These are phyloP conservation scores for Gila robusta DNA, from an alignment of 2,797 vertebrate species.

Conservation along the genomic window DNA sequence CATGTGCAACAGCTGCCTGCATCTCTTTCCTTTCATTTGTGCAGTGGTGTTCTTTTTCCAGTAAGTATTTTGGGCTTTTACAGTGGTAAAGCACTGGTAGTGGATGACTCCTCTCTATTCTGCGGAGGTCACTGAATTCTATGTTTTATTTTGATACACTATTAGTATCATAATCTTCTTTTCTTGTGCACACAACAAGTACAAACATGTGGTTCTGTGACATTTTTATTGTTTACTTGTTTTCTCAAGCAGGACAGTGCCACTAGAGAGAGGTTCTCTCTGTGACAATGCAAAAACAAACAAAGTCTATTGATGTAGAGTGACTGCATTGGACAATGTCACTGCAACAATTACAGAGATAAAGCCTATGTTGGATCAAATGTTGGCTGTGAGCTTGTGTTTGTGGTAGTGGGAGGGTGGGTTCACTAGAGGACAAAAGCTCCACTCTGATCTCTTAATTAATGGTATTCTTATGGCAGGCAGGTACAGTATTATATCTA, in stretches of 20 bases:
- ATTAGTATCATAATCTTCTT: background rate
- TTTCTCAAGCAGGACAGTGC: slow-evolving; percentile 70
- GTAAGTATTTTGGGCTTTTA: slow-evolving; percentile 59
- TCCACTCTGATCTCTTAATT: slow-evolving; percentile 82
- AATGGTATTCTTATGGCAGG: slow-evolving; percentile 75
- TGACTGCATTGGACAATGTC: slow-evolving; percentile 77
- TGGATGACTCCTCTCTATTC: background rate
- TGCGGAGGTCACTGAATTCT: slow-evolving; percentile 1
- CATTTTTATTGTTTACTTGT: slow-evolving; percentile 69
- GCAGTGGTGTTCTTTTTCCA: slow-evolving; percentile 20
- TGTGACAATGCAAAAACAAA: slow-evolving; percentile 76
- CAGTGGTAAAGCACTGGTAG: slow-evolving; percentile 6
- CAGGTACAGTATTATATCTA: slow-evolving; percentile 74
- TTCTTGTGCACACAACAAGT: background rate
- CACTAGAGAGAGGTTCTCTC: slow-evolving; percentile 66
- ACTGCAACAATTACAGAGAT: slow-evolving; percentile 68
- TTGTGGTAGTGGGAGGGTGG: slow-evolving; percentile 49
- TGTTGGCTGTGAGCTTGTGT: slow-evolving; percentile 60
- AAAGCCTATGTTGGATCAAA: slow-evolving; percentile 69
- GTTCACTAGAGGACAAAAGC: slow-evolving; percentile 75
- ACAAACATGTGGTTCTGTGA: background rate
- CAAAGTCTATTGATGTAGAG: slow-evolving; percentile 73
- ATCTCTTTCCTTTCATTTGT: slow-evolving; percentile 14
- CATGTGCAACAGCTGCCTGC: slow-evolving; percentile 32
- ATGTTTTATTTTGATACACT: background rate